Evolutionary conservation across 2,888 invertebrate genomes (phyloP), one percentile per base, ranked within the genome.

Genomic region (Drosophila austrosaltans): DNA sequence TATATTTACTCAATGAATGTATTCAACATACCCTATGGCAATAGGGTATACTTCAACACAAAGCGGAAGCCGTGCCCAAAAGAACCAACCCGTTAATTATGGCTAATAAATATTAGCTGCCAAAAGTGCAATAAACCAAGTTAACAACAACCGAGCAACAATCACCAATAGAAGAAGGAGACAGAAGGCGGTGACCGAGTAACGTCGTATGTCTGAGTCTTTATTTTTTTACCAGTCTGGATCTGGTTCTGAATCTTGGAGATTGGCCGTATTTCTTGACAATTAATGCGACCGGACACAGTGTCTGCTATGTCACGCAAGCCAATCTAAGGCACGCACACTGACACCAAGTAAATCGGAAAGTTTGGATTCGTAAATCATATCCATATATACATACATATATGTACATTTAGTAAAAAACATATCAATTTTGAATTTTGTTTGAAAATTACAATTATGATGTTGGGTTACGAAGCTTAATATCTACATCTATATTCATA

Each of bases 61-160:
- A 57, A 57, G 57, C 77, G 85, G 84, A 79, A 87, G 66, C 82
- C 82, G 85, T 77, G 75, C 85, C 81, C 85, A 85, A 84, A 77
- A 71, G 69, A 76, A 60, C 67, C 60, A 66, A 69, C 71, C 48
- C 70, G 71, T 72, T 82, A 88, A 82, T 82, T 82, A 86, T 81
- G 70, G 73, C 71, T 68, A 84, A 84, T 89, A 84, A 84, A 84
- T 89, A 88, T 77, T 63, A 72, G 77, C 87, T 87, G 89, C 76
- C 87, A 84, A 84, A 89, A 84, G 79, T 84, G 84, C 77, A 84
- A 84, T 84, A 84, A 81, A 73, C 74, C 67, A 81, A 62, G 56
- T 59, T 61, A 69, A 64, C 75, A 64, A 44, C 65, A 58, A 53
- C 63, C 69, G 58, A 53, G 64, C 69, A 48, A 73, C 80, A 76